phyloP scores from a whole-genome alignment of 37 sponge, comb jelly and placozoan genomes.

The Lycopodina hypogea region DNA sequence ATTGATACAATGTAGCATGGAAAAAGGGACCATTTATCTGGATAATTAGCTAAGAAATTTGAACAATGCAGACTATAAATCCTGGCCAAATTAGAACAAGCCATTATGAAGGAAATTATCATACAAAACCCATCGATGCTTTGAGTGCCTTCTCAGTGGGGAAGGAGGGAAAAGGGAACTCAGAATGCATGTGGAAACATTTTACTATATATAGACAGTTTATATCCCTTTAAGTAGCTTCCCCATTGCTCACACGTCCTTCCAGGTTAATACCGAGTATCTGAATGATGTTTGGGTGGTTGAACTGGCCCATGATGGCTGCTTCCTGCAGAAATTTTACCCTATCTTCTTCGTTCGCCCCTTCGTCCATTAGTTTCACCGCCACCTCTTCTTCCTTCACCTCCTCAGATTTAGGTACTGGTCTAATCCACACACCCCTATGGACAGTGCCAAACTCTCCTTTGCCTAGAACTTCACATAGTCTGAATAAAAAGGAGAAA shows the following conservation, averaged over 20 bases:
- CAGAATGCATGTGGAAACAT: too few relatives aligned
- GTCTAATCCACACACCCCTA: slow-evolving; percentile 25
- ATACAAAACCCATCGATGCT: too few relatives aligned
- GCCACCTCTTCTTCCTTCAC: slow-evolving; percentile 31
- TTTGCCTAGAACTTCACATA: slow-evolving; percentile 20
- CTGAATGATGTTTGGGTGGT: slow-evolving; percentile 36
- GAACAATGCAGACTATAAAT: too few relatives aligned
- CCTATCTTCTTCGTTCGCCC: slow-evolving; percentile 25
- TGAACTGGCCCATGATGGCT: slow-evolving; percentile 60
- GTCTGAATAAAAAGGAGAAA: background rate
- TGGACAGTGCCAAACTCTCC: slow-evolving; percentile 37
- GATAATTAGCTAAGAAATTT: too few relatives aligned
- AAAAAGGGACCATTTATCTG: too few relatives aligned
- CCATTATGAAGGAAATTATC: too few relatives aligned
- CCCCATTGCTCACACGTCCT: background rate
- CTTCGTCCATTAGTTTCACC: slow-evolving; percentile 33
- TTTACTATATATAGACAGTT: too few relatives aligned
- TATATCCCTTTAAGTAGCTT: too few relatives aligned
- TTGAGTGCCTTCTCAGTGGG: too few relatives aligned
- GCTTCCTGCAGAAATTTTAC: slow-evolving; percentile 57
- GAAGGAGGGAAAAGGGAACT: too few relatives aligned
- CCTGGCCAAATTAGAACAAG: too few relatives aligned
- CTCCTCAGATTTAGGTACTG: background rate
- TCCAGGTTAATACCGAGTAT: slow-evolving; percentile 15
- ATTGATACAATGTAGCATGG: too few relatives aligned